These are phyloP conservation scores for Todus mexicanus DNA, from an alignment of 2,797 vertebrate genomes.

Conservation along the genomic window DNA sequence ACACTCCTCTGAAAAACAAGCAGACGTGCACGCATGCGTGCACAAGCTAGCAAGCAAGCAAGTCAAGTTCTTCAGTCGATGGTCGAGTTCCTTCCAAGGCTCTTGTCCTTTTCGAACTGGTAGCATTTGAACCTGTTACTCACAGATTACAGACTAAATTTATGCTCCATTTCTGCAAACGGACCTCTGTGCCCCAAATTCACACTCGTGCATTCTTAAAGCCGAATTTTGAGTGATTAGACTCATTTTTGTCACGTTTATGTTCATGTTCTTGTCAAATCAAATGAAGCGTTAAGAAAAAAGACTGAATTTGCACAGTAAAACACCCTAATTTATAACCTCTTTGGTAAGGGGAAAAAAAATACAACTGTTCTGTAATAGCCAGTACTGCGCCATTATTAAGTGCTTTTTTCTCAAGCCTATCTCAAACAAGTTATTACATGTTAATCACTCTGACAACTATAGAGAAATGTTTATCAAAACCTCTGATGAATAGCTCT, in stretches of 20 bases:
- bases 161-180: neutral
- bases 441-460: neutral
- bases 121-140: neutral
- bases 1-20: neutral
- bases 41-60: neutral
- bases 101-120: neutral
- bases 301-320: neutral
- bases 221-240: neutral
- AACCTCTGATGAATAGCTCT: neutral
- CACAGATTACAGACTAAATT: neutral
- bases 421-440: neutral
- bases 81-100: neutral
- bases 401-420: neutral
- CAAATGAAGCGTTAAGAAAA: neutral
- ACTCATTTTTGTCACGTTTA: neutral
- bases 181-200: neutral
- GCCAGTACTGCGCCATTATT: fast-evolving
- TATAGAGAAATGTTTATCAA: neutral
- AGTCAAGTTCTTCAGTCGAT: neutral
- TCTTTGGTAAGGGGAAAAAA: neutral
- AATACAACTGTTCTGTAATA: neutral
- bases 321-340: neutral
- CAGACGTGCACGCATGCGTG: fast-evolving
- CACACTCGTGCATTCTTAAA: neutral
- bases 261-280: neutral